These are phyloP conservation scores for Gadus chalcogrammus DNA, from an alignment of 2,113 vertebrate species.

Conservation along the genomic window DNA sequence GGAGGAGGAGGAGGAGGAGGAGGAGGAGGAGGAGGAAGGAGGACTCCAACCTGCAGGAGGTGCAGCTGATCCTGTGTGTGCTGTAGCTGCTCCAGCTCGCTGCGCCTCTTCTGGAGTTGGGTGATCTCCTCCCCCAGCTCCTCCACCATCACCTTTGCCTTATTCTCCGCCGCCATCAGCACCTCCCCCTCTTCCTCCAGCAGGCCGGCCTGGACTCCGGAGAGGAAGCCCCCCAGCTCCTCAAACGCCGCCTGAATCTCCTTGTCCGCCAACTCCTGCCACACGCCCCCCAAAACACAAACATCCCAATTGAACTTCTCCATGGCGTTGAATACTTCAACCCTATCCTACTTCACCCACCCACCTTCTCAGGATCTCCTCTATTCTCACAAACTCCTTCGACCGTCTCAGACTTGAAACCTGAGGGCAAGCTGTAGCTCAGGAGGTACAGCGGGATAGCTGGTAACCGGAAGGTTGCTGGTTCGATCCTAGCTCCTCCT, in stretches of 20 bases:
- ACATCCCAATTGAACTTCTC: too few relatives aligned
- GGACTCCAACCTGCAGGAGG: conserved; percentile 57
- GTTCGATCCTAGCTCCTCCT: too few relatives aligned
- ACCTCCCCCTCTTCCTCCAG: conserved; percentile 38
- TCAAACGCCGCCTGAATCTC: conserved; percentile 42
- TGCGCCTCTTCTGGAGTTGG: conserved; percentile 46
- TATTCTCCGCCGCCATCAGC: conserved; percentile 44
- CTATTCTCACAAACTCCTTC: too few relatives aligned
- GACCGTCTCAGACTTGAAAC: too few relatives aligned
- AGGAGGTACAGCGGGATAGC: too few relatives aligned
- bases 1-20: background rate
- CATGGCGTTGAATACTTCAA: too few relatives aligned
- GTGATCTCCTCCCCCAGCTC: conserved; percentile 54
- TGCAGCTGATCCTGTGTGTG: conserved; percentile 57
- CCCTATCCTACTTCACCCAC: too few relatives aligned
- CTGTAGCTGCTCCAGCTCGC: conserved; percentile 47
- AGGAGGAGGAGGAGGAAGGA: background rate
- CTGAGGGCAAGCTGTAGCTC: too few relatives aligned
- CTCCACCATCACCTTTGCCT: conserved; percentile 28
- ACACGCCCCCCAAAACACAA: too few relatives aligned
- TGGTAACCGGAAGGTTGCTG: too few relatives aligned
- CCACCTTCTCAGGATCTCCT: too few relatives aligned
- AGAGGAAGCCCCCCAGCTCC: conserved; percentile 35
- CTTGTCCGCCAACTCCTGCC: background rate
- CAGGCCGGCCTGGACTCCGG: background rate